These are phyloP conservation scores for Distichodus sexfasciatus DNA, from an alignment of 2,797 vertebrate genomes.

Conservation along the genomic window DNA sequence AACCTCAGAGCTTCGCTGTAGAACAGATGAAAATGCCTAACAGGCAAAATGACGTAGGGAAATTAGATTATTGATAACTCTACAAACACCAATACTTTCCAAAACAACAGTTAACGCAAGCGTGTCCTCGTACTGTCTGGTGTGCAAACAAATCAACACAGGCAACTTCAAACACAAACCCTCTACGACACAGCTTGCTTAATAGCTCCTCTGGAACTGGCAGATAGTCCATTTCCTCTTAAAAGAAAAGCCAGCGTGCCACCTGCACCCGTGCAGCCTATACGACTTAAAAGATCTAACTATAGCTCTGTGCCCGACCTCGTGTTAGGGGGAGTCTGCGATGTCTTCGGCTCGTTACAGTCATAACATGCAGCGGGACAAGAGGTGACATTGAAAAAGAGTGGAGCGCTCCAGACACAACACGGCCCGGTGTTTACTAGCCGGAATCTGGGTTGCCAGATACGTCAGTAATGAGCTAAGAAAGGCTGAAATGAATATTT, in stretches of 20 bases:
- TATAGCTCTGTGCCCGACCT: background rate
- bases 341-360: background rate
- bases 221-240: no score
- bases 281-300: background rate
- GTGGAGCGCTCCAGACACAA: slow-evolving; percentile 6
- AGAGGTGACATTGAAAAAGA: slow-evolving; percentile 18
- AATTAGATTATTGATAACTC: background rate
- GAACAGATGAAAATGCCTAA: background rate
- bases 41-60: background rate
- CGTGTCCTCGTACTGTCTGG: no score
- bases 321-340: background rate
- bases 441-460: background rate
- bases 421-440: slow-evolving; percentile 1
- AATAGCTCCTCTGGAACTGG: no score
- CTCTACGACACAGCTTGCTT: no score
- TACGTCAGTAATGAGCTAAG: background rate
- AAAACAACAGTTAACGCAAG: no score
- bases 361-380: slow-evolving; percentile 4
- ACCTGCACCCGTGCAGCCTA: background rate
- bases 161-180: no score
- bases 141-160: no score
- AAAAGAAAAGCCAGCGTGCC: no score
- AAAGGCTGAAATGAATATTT: no score
- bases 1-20: no score
- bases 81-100: background rate